These are phyloP conservation scores for Pristionchus japonicus DNA, from an alignment of 2,888 invertebrate species.

Conservation along the genomic window DNA sequence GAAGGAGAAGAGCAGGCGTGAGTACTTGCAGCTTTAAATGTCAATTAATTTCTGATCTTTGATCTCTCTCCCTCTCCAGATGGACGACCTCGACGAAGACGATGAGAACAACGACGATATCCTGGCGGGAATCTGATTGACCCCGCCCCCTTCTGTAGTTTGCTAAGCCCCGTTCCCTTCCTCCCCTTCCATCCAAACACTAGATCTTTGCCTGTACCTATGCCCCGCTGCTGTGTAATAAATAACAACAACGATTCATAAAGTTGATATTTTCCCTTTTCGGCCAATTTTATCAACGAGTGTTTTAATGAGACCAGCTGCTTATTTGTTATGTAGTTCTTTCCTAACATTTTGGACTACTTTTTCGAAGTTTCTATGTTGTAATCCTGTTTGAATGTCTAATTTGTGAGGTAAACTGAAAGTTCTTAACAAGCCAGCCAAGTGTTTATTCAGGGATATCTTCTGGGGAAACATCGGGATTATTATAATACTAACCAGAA, in stretches of 20 bases:
- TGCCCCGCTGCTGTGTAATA: background rate
- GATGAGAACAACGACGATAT: constrained; percentile 35
- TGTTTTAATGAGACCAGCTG: background rate
- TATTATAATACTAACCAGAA: constrained; percentile 28
- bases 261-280: background rate
- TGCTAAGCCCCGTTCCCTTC: constrained; percentile 6
- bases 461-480: constrained; percentile 6
- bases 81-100: constrained; percentile 7
- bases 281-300: background rate
- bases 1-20: background rate
- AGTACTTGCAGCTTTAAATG: too few relatives aligned
- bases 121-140: constrained; percentile 6
- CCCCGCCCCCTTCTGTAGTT: constrained; percentile 5
- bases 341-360: background rate
- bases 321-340: background rate
- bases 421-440: background rate
- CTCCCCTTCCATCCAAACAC: background rate
- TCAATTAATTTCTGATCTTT: background rate
- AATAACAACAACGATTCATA: background rate
- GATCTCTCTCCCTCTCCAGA: background rate
- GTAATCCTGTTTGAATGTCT: background rate
- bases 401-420: background rate
- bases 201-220: background rate
- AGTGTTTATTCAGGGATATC: constrained; percentile 2
- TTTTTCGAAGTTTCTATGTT: background rate